Evolutionary conservation across 2,888 invertebrate genomes (phyloP).

Genomic region (Rhopalosiphum nymphaeae): DNA sequence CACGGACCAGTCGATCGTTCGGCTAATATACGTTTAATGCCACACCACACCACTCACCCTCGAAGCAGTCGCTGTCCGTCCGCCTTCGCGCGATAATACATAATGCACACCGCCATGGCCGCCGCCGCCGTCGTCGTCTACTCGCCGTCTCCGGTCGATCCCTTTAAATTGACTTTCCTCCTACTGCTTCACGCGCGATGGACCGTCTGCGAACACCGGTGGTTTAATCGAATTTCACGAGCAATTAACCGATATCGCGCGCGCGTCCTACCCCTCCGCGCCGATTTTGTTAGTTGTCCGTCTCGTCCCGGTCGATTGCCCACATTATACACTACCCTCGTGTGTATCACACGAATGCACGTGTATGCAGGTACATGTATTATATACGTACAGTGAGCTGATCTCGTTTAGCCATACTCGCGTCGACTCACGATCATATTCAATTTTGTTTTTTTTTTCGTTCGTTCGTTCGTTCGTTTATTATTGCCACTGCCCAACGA

Average conservation of each 20-base stretch:
- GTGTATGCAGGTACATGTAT: too few relatives aligned
- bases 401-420: not conserved
- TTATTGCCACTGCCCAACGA: not conserved
- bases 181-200: not conserved
- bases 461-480: too few relatives aligned
- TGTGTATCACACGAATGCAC: not conserved
- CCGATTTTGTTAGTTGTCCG: not conserved
- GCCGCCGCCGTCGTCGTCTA: not conserved
- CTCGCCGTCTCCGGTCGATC: conserved; percentile 4
- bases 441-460: not conserved
- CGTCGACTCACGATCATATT: not conserved
- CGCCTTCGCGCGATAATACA: conserved; percentile 12
- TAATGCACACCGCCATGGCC: not conserved
- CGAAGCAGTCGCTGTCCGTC: not conserved
- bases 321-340: not conserved
- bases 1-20: not conserved
- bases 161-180: conserved; percentile 54
- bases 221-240: conserved; percentile 63
- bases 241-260: conserved; percentile 61
- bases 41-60: not conserved
- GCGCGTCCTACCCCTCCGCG: not conserved
- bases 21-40: conserved; percentile 49
- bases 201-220: not conserved
- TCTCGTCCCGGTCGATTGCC: not conserved
- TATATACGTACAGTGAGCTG: not conserved